These are phyloP conservation scores for Sinopyrophorus schimmeli DNA, from an alignment of 2,888 invertebrate species.

Conservation along the genomic window DNA sequence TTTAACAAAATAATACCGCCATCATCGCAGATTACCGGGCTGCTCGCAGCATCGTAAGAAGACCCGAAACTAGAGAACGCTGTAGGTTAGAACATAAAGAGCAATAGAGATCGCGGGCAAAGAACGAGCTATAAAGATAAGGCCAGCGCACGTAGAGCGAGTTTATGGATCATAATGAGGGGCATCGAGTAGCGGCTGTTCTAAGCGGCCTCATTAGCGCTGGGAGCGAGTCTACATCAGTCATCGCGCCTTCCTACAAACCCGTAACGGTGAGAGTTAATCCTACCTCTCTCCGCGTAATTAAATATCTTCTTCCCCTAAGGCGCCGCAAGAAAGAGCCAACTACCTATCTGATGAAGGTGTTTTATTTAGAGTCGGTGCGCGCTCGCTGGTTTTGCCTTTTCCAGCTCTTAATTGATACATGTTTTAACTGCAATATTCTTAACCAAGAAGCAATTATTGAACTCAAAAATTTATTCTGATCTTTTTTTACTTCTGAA, in stretches of 20 bases:
- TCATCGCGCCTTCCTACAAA: slow-evolving; percentile 32
- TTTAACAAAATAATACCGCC: too few relatives aligned
- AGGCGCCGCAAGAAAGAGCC: slow-evolving; percentile 29
- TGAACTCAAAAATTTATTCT: too few relatives aligned
- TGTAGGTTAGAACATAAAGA: slow-evolving; percentile 15
- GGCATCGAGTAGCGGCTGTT: slow-evolving; percentile 33
- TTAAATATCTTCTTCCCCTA: slow-evolving; percentile 30
- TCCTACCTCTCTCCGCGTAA: slow-evolving; percentile 31
- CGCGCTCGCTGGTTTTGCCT: slow-evolving; percentile 20
- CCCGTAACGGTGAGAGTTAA: slow-evolving; percentile 31
- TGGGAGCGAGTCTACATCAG: slow-evolving; percentile 31
- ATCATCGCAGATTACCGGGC: slow-evolving; percentile 32
- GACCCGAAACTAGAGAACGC: slow-evolving; percentile 20
- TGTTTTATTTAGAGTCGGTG: slow-evolving; percentile 24
- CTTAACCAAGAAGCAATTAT: too few relatives aligned
- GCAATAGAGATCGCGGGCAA: slow-evolving; percentile 21
- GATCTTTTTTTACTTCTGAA: too few relatives aligned
- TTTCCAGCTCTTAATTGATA: slow-evolving; percentile 18
- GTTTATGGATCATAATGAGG: slow-evolving; percentile 34
- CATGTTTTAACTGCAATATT: too few relatives aligned
- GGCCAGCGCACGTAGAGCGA: slow-evolving; percentile 31
- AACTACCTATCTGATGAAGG: slow-evolving; percentile 24
- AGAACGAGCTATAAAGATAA: slow-evolving; percentile 31
- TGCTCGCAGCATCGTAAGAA: slow-evolving; percentile 26
- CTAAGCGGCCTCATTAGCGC: slow-evolving; percentile 32